Base-by-base conservation (phyloP, 2,888 invertebrate species). In the Operophtera brumata region DNA sequence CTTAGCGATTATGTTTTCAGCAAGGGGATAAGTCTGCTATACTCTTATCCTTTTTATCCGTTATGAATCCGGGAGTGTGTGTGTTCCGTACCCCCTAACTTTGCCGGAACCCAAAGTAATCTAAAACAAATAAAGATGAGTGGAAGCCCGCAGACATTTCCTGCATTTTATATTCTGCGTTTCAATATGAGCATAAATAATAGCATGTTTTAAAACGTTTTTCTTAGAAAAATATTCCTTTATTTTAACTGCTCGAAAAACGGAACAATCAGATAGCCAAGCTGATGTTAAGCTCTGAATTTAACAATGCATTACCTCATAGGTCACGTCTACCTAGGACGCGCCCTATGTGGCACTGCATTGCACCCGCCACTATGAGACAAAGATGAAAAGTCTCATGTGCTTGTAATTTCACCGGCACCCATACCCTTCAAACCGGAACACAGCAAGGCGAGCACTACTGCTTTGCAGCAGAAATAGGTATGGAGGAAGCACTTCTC, bases 51-150 rank as follows among this genome's bases (percentile, higher is more conserved):
- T 71, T 78, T 78, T 48, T 56, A 56, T 51, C 47, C 47, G 25
- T 47, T 47, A 78, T 75, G 83, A 84, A 80, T 81, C 76, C 74
- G 67, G 59, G 73, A 75, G 72, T 81, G 76, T 73, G 70, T 76
- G 20, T 30, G 26, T 73, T 73, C 75, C 39, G 67, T 67, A 66
- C 69, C 70, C 73, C 70, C 73, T 61, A 83, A 86, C 77, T 86
- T 84, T 62, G 62, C 61, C 66, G 65, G 70, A 77, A 71, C 84
- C 85, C 85, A 82, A 86, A 86, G 86, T 87, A 86, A 87, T 87
- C 83, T 85, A 83, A 87, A 85, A 85, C 84, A 86, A 85, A 87
- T 86, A 87, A 85, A 85, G 82, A 82, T 82, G 82, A 85, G 84
- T 78, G 79, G 82, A 73, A 78, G 74, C 78, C 77, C 75, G 71